phyloP scores from a whole-genome alignment of 2,113 vertebrate species.

The Labeo rohita region DNA sequence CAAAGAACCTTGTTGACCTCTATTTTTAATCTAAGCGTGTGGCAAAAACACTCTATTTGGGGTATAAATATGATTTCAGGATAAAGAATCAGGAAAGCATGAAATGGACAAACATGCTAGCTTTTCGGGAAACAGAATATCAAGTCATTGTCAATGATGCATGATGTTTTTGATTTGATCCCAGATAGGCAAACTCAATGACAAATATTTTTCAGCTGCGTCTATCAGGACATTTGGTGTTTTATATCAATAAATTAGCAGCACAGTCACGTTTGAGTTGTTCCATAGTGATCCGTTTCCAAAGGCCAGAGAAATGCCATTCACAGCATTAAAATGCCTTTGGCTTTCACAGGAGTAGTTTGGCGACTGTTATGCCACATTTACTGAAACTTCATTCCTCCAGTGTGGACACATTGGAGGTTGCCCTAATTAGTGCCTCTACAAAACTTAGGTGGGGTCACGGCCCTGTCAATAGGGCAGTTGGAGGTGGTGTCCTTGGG shows the following conservation, averaged over 20 bases:
- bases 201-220: neutral
- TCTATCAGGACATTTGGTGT: neutral
- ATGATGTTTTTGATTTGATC: neutral
- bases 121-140: neutral
- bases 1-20: neutral
- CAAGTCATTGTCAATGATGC: neutral
- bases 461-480: conserved; percentile 41
- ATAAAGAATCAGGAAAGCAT: neutral
- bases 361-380: conserved; percentile 41
- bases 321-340: conserved; percentile 51
- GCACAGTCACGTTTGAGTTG: neutral
- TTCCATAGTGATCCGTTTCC: conserved; percentile 17
- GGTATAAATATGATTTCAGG: neutral
- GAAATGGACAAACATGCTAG: neutral
- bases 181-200: neutral
- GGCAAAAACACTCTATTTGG: neutral
- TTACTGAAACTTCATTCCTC: conserved; percentile 33
- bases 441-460: conserved; percentile 56
- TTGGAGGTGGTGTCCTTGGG: conserved; percentile 51
- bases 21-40: neutral
- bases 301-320: conserved; percentile 43
- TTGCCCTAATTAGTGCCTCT: conserved; percentile 58
- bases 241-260: neutral
- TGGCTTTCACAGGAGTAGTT: conserved; percentile 51
- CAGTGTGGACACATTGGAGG: conserved; percentile 41